These are phyloP conservation scores for Palythoa caribaeorum DNA, from an alignment of 92 coral and sea anemone species.

Conservation along the genomic window DNA sequence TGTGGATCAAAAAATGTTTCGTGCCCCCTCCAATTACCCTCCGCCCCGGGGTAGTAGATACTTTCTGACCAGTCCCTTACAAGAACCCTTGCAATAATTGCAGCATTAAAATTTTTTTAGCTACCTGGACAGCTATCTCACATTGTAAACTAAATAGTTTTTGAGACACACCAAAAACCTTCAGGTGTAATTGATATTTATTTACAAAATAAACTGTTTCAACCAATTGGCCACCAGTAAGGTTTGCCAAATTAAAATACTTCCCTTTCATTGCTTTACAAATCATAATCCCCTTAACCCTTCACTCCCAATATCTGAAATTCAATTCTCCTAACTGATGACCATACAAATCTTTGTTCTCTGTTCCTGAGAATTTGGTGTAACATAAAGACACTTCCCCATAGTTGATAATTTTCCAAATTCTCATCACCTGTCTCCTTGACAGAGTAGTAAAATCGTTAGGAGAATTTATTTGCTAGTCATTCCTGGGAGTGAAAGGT, in stretches of 20 bases:
- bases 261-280: conserved; percentile 45
- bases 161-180: background rate
- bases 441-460: too few species aligned
- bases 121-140: conserved; percentile 35
- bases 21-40: too few species aligned
- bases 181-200: conserved; percentile 34
- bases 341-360: background rate
- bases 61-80: too few species aligned
- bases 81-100: background rate
- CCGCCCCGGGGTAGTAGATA: too few species aligned
- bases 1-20: too few species aligned
- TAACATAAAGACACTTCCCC: background rate
- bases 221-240: conserved; percentile 37
- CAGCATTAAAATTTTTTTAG: conserved; percentile 26
- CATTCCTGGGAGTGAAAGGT: too few species aligned
- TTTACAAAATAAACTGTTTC: conserved; percentile 44
- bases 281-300: conserved; percentile 28
- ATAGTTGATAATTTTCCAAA: too few species aligned
- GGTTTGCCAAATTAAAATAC: conserved; percentile 36
- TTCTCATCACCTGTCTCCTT: too few species aligned
- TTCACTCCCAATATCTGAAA: conserved; percentile 8
- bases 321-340: background rate
- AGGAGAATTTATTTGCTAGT: too few species aligned
- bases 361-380: background rate
- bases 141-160: background rate